Conservation (phyloP, 2,113 vertebrate genomes). For the Cygnus atratus region DNA sequence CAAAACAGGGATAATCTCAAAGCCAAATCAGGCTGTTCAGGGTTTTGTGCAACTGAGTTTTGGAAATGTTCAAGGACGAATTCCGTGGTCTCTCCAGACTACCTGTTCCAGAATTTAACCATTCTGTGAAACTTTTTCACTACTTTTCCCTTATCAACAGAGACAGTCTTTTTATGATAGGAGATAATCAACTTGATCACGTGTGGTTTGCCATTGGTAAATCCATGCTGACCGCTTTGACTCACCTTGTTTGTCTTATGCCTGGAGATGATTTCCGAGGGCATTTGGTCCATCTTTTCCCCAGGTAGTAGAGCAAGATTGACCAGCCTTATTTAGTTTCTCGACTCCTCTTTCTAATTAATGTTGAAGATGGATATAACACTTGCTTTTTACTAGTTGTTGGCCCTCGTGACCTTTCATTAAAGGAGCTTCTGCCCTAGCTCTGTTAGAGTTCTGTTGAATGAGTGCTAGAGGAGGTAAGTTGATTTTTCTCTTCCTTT, state of each 20-base stretch:
- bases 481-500: not conserved
- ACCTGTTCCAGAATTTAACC: not conserved
- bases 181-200: not conserved
- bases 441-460: not conserved
- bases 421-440: not conserved
- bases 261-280: not conserved
- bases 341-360: not conserved
- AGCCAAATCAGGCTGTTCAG: not conserved
- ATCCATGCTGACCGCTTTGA: not conserved
- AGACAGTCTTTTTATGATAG: not conserved
- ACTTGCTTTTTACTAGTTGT: not conserved
- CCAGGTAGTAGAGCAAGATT: not conserved
- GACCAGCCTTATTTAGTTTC: not conserved
- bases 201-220: not conserved
- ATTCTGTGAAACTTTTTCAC: not conserved
- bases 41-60: not conserved
- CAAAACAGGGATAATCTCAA: not conserved
- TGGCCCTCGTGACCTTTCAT: not conserved
- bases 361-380: not conserved
- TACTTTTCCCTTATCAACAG: not conserved
- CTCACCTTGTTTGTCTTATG: not conserved
- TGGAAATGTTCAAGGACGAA: not conserved
- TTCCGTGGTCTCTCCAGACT: not conserved
- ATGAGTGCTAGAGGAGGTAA: not conserved
- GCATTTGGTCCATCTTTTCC: not conserved